Evolutionary conservation across 2,113 vertebrate species (phyloP).

Genomic region (Charina bottae): DNA sequence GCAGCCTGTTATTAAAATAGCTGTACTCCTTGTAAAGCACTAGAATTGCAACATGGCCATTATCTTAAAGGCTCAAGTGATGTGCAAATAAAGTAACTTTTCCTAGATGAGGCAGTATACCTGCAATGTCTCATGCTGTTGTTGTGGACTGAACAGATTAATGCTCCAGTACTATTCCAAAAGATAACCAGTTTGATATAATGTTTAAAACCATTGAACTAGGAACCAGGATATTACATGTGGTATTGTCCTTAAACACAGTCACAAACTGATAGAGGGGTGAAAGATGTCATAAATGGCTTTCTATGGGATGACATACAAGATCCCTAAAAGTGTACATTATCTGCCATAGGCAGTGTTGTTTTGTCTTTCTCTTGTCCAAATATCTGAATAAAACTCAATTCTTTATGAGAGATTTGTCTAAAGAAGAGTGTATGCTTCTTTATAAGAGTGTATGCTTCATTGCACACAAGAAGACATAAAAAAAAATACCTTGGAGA

Average conservation of each 20-base stretch:
- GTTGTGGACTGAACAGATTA: neutral
- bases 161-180: neutral
- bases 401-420: neutral
- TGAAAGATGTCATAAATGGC: neutral
- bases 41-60: neutral
- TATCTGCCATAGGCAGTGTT: neutral
- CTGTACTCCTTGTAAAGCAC: neutral
- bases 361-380: neutral
- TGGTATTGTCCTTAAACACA: neutral
- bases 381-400: neutral
- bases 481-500: neutral
- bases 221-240: neutral
- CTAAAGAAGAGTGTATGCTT: neutral
- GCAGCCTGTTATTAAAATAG: neutral
- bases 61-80: neutral
- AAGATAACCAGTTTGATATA: neutral
- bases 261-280: neutral
- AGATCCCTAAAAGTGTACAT: neutral
- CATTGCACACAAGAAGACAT: neutral
- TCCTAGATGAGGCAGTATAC: neutral
- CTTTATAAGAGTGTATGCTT: neutral
- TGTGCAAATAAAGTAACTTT: neutral
- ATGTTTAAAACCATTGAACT: neutral
- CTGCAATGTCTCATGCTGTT: neutral
- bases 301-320: neutral